Percentiles rank a stretch among this genome's conserved stretches.
Evolutionary conservation across 2,888 invertebrate genomes (phyloP).

Genomic region (Cistogaster globosa): DNA sequence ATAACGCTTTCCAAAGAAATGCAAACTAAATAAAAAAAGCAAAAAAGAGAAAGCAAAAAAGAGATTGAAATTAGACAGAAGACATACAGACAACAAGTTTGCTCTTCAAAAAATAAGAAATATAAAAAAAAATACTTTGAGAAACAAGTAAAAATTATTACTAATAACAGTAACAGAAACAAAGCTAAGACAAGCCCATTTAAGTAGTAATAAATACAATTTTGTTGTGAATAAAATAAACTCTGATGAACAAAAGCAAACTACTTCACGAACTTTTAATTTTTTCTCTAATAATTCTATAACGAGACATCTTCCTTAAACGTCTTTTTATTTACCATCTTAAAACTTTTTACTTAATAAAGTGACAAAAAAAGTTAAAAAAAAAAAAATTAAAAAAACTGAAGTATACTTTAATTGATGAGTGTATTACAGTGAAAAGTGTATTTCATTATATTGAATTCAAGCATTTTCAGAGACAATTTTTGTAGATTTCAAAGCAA

Average conservation of each 20-base stretch:
- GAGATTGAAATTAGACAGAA: neutral
- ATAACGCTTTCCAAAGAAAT: constrained; percentile 50
- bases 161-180: constrained; percentile 37
- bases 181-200: constrained; percentile 34
- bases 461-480: too few species aligned
- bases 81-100: constrained; percentile 50
- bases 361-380: neutral
- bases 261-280: constrained; percentile 1
- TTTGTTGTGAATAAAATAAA: constrained; percentile 7
- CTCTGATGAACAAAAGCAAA: constrained; percentile 3
- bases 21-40: constrained; percentile 4
- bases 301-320: neutral
- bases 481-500: too few species aligned
- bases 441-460: too few species aligned
- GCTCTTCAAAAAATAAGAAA: constrained; percentile 46
- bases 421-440: too few species aligned
- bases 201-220: constrained; percentile 53
- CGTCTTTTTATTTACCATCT: neutral
- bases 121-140: neutral
- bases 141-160: neutral
- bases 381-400: neutral
- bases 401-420: neutral
- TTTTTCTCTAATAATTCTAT: neutral
- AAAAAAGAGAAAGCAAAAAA: neutral
- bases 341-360: neutral